A percentile compares a stretch with the other conserved stretches of the same genome.
Conservation (phyloP, 2,888 invertebrate genomes). For the Tricholauxania praeusta region DNA sequence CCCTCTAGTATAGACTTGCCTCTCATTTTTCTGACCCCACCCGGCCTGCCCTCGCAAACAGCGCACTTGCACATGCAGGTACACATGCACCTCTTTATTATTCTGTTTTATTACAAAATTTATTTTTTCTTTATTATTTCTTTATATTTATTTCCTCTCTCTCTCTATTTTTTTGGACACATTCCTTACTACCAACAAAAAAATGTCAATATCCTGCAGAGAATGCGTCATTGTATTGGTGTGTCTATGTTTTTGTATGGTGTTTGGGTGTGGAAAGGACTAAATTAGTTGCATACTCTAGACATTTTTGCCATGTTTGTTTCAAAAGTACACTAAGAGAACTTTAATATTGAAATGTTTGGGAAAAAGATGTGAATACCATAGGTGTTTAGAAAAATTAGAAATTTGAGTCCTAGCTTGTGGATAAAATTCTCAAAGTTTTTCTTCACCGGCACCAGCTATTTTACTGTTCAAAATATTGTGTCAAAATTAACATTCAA, state of each 20-base stretch:
- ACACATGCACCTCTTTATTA: no score
- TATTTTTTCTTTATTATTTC: not conserved
- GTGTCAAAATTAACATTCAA: no score
- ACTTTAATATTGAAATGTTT: not conserved
- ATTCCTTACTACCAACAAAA: constrained; percentile 17
- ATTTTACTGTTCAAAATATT: no score
- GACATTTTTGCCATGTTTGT: constrained; percentile 1
- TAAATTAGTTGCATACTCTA: constrained; percentile 19
- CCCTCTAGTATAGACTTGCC: no score
- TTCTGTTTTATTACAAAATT: not conserved
- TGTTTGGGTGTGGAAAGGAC: constrained; percentile 6
- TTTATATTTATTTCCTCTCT: constrained; percentile 12
- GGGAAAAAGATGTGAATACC: no score
- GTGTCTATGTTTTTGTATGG: not conserved
- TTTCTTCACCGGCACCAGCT: no score
- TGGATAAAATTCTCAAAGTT: no score
- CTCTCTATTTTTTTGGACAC: constrained; percentile 2
- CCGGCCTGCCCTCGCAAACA: no score
- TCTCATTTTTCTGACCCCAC: no score
- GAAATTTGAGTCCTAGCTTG: no score
- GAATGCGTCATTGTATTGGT: constrained; percentile 31
- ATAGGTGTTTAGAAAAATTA: no score
- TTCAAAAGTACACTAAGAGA: constrained; percentile 9
- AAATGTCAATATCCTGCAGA: constrained; percentile 40
- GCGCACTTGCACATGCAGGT: no score